Evolutionary conservation across 1,140 invertebrate genomes (phyloP).

Genomic region (Pseudomyrmex sp.): DNA sequence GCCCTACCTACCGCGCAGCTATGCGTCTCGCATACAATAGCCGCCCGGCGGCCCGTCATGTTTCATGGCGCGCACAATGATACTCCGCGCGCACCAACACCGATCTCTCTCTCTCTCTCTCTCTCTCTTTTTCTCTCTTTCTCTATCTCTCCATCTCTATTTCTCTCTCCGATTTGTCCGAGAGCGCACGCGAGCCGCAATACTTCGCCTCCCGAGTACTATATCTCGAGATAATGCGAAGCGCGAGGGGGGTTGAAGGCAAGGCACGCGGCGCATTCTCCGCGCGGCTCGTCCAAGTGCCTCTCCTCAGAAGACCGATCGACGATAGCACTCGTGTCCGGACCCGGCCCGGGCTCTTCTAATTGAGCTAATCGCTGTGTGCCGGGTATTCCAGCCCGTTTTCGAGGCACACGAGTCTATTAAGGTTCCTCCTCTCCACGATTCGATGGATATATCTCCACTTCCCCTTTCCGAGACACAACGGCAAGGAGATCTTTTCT

Average conservation of each 20-base stretch:
- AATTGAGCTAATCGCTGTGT: conserved; percentile 61
- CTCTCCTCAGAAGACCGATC: conserved; percentile 55
- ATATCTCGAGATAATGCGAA: conserved; percentile 82
- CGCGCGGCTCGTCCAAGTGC: conserved; percentile 27
- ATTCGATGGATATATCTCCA: not conserved
- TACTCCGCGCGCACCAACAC: conserved; percentile 76
- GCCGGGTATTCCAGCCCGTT: not conserved
- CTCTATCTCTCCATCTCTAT: too few relatives aligned
- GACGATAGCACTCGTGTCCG: conserved; percentile 45
- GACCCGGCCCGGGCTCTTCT: not conserved
- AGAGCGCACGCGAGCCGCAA: conserved; percentile 58
- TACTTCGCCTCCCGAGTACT: conserved; percentile 67
- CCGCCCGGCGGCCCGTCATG: conserved; percentile 77
- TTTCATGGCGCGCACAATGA: conserved; percentile 83
- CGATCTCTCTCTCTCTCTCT: conserved; percentile 11
- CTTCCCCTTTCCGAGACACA: not conserved
- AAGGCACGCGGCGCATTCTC: conserved; percentile 54
- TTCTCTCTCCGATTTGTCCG: not conserved
- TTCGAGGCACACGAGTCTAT: conserved; percentile 18
- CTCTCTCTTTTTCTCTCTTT: too few relatives aligned
- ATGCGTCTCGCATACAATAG: conserved; percentile 83
- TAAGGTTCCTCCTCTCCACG: not conserved
- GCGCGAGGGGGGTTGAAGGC: conserved; percentile 63
- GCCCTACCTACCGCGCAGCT: conserved; percentile 69
- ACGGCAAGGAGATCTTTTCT: not conserved